Conservation (phyloP, 64 coral and sea anemone species). For the Pachyseris speciosa region DNA sequence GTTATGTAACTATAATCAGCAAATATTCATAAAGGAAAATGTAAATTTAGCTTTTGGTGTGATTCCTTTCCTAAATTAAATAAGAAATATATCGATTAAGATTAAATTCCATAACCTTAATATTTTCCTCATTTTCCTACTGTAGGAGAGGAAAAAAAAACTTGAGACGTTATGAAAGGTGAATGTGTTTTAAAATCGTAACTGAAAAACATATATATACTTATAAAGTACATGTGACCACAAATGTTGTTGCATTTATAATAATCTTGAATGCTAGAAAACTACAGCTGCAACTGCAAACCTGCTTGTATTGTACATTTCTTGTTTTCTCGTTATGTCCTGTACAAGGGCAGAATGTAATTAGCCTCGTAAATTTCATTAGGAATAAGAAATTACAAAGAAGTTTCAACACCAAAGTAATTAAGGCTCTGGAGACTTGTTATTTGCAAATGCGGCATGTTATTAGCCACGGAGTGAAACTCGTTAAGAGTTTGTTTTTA, state of each 20-base stretch:
- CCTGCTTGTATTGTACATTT: not conserved
- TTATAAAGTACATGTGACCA: no score
- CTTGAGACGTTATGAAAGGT: not conserved
- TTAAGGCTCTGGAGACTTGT: no score
- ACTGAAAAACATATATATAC: no score
- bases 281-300: not conserved
- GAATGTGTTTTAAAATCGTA: not conserved
- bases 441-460: no score
- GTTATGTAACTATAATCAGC: not conserved
- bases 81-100: not conserved
- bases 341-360: not conserved
- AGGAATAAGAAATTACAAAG: not conserved
- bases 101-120: not conserved
- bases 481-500: no score
- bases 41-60: not conserved
- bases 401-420: no score
- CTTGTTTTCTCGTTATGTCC: not conserved
- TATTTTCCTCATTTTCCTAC: not conserved
- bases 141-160: not conserved
- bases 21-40: not conserved
- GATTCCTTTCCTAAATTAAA: not conserved
- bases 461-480: no score
- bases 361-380: not conserved
- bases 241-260: no score
- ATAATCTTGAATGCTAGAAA: no score